Evolutionary conservation across 2,888 invertebrate species (phyloP).

Genomic region (Tenthredo mesomela): DNA sequence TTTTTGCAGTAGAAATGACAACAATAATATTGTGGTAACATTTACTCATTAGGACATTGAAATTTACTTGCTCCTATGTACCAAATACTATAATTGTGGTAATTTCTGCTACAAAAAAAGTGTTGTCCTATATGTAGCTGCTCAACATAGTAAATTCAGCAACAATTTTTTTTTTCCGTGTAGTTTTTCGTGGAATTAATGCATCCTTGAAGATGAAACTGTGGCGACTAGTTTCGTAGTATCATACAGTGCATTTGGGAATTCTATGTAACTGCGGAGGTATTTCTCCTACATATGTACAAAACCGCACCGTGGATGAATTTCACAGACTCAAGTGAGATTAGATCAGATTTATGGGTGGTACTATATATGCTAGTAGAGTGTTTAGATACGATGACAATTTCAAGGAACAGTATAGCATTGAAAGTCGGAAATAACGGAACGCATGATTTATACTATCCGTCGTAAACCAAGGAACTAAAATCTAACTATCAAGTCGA

Average conservation of each 20-base stretch:
- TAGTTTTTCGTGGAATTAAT: background rate
- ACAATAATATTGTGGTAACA: too few species aligned
- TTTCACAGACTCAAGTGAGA: background rate
- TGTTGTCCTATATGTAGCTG: too few species aligned
- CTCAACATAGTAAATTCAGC: too few species aligned
- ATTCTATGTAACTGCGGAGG: background rate
- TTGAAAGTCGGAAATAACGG: background rate
- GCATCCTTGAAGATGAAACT: background rate
- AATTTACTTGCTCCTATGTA: too few species aligned
- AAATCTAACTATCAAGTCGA: background rate
- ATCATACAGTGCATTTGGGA: background rate
- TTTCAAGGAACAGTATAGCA: background rate
- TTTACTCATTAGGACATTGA: too few species aligned
- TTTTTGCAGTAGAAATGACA: too few species aligned
- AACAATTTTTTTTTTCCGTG: too few species aligned
- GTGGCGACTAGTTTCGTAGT: background rate
- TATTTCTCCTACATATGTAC: background rate
- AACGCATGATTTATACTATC: background rate
- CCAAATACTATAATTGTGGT: too few species aligned
- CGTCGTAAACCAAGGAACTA: background rate
- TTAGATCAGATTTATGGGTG: slow-evolving; percentile 13
- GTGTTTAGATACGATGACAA: background rate
- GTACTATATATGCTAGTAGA: background rate
- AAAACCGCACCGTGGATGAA: background rate
- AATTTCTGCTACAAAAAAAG: too few species aligned